These are phyloP conservation scores for Nibea coibor DNA, from an alignment of 2,113 vertebrate species.

Conservation along the genomic window DNA sequence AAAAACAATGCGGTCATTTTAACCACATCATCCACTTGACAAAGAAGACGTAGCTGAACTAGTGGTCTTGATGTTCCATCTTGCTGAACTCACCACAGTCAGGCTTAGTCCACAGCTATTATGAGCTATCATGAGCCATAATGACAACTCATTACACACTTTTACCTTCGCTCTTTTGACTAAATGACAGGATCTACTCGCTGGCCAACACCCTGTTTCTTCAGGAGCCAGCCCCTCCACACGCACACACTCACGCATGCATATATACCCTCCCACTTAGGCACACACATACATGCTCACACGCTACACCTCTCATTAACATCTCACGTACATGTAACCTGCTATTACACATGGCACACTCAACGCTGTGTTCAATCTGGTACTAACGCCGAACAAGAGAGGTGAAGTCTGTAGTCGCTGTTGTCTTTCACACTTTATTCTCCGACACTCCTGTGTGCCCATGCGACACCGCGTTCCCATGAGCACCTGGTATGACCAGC, in stretches of 20 bases:
- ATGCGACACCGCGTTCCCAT: constrained; percentile 70
- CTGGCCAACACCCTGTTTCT: constrained; percentile 70
- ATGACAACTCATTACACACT: constrained; percentile 68
- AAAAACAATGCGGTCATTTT: constrained; percentile 57
- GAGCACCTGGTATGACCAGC: constrained; percentile 82
- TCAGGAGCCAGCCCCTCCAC: constrained; percentile 19
- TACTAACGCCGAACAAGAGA: constrained; percentile 22
- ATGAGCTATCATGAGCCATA: constrained; percentile 73
- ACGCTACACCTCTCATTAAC: constrained; percentile 66
- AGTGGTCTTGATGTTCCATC: constrained; percentile 46
- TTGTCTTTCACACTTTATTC: background rate
- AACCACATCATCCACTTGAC: constrained; percentile 52
- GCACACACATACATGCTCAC: constrained; percentile 32
- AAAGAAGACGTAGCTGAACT: constrained; percentile 19
- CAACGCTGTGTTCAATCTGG: constrained; percentile 43
- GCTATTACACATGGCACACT: constrained; percentile 58
- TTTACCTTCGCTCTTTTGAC: constrained; percentile 60
- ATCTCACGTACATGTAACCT: constrained; percentile 53
- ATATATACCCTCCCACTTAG: constrained; percentile 19
- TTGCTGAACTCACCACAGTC: constrained; percentile 73
- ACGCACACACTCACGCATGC: constrained; percentile 30
- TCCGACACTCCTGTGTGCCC: constrained; percentile 20
- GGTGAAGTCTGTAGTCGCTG: constrained; percentile 14
- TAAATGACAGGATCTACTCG: constrained; percentile 73
- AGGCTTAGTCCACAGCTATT: constrained; percentile 59